Conservation (phyloP, 2,113 vertebrate species). For the Rattus norvegicus region DNA sequence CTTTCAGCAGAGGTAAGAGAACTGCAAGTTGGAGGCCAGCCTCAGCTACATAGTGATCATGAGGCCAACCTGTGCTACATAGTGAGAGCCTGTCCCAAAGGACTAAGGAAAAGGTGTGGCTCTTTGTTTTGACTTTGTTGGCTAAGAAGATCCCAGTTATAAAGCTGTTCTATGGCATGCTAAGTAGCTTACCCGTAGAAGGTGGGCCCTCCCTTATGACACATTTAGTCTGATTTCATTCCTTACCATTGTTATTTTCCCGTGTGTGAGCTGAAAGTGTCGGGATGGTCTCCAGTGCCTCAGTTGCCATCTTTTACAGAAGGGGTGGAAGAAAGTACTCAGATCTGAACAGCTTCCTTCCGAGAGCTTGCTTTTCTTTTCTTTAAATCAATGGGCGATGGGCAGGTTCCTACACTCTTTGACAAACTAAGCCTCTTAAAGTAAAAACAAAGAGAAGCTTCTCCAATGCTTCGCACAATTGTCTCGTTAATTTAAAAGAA, state of each 20-base stretch:
- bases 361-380: neutral
- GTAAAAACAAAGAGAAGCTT: slow-evolving; percentile 7
- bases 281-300: neutral
- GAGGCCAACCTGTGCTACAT: neutral
- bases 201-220: neutral
- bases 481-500: slow-evolving; percentile 44
- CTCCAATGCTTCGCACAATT: slow-evolving; percentile 29
- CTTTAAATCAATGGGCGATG: neutral
- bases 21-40: neutral
- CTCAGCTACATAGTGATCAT: neutral
- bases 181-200: neutral
- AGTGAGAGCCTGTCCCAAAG: neutral
- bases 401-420: neutral
- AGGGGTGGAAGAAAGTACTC: neutral
- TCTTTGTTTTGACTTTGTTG: slow-evolving; percentile 22
- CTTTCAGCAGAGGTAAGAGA: neutral
- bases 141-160: neutral
- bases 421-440: slow-evolving; percentile 18
- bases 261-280: neutral
- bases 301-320: neutral
- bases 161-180: neutral
- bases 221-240: neutral
- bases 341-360: neutral
- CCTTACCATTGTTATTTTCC: neutral
- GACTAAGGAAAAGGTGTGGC: neutral